These are phyloP conservation scores for Dermatemys mawii DNA, from an alignment of 2,113 vertebrate species.

Conservation along the genomic window DNA sequence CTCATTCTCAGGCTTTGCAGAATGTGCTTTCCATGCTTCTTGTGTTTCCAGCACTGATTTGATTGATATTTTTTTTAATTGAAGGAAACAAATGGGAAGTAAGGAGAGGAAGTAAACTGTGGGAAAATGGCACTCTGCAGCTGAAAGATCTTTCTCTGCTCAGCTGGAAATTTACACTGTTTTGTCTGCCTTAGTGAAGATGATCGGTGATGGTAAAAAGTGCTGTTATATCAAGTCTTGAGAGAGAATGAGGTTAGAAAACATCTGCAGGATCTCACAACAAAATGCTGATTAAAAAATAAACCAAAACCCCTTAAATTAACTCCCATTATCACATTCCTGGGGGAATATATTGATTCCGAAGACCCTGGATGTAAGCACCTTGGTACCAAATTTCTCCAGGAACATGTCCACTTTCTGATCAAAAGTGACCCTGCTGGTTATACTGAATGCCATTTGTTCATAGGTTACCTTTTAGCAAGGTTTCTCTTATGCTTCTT, in stretches of 20 bases:
- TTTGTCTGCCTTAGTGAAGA: constrained; percentile 35
- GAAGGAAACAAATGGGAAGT: constrained; percentile 54
- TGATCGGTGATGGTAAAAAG: constrained; percentile 35
- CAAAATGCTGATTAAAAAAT: constrained; percentile 64
- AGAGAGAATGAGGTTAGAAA: constrained; percentile 63
- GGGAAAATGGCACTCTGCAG: constrained; percentile 62
- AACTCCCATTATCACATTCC: constrained; percentile 59
- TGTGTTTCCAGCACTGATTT: constrained; percentile 47
- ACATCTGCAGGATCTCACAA: constrained; percentile 68
- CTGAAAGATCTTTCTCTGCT: constrained; percentile 54
- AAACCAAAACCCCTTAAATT: constrained; percentile 43
- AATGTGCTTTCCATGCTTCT: constrained; percentile 10
- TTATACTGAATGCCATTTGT: constrained; percentile 55
- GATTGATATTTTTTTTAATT: constrained; percentile 48
- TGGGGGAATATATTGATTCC: constrained; percentile 57
- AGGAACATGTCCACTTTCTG: constrained; percentile 67
- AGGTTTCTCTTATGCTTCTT: constrained; percentile 50
- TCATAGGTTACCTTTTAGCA: constrained; percentile 61
- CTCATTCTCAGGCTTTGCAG: constrained; percentile 2
- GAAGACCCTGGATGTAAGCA: constrained; percentile 73
- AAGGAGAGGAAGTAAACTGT: constrained; percentile 58
- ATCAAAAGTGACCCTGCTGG: constrained; percentile 63
- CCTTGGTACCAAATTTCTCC: constrained; percentile 57
- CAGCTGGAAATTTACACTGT: constrained; percentile 30
- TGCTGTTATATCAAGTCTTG: constrained; percentile 52